Percentiles rank a stretch among this genome's conserved stretches.
Conservation (phyloP, 2,113 vertebrate genomes). For the Sorex fumeus region DNA sequence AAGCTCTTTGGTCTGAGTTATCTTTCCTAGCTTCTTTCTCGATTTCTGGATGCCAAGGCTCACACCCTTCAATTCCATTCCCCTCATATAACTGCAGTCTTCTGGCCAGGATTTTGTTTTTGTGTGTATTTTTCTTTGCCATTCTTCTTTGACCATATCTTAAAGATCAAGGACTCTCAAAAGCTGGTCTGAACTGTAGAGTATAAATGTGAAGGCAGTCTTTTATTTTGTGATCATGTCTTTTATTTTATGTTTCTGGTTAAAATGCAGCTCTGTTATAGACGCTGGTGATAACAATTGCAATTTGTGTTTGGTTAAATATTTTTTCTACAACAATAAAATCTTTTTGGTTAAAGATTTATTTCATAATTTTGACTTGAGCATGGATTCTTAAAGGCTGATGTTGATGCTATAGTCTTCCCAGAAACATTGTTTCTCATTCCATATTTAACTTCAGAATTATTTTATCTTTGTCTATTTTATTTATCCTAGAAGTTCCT, state of each 20-base stretch:
- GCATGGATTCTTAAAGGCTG: not conserved
- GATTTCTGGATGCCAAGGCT: not conserved
- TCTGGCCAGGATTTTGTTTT: not conserved
- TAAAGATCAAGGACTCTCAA: not conserved
- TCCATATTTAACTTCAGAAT: not conserved
- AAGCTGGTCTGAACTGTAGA: not conserved
- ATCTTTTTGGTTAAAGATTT: not conserved
- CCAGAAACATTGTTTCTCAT: not conserved
- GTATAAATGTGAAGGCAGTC: not conserved
- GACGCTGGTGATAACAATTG: not conserved
- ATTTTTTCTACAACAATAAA: not conserved
- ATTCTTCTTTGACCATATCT: not conserved
- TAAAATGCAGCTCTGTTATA: slow-evolving; percentile 8
- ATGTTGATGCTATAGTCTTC: not conserved
- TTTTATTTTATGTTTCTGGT: not conserved
- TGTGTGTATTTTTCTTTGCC: not conserved
- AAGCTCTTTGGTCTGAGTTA: slow-evolving; percentile 3
- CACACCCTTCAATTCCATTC: rapidly evolving
- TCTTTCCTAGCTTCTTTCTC: not conserved
- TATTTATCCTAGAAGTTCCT: not conserved
- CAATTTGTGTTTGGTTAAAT: slow-evolving; percentile 21
- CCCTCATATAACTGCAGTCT: not conserved
- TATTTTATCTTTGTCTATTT: not conserved
- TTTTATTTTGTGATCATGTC: slow-evolving; percentile 19
- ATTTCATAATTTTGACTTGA: slow-evolving; percentile 14